A percentile compares a stretch with the other conserved stretches of the same genome.
Evolutionary conservation across 1,140 invertebrate genomes (phyloP).

Genomic region (Drosophila arawakana): DNA sequence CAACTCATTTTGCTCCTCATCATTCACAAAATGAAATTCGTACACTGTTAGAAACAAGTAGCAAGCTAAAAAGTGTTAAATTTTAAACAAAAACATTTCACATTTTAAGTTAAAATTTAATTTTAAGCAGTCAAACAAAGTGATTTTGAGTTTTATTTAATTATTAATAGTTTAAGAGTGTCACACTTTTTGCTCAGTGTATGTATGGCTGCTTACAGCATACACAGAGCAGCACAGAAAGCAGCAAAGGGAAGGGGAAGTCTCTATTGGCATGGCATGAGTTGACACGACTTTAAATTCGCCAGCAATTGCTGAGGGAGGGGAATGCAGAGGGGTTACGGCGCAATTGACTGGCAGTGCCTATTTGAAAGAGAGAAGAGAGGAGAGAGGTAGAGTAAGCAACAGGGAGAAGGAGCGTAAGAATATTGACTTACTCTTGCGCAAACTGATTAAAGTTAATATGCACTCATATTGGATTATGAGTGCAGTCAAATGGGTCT

Average conservation of each 20-base stretch:
- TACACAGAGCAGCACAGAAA: neutral
- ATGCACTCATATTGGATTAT: conserved; percentile 66
- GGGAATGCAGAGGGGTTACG: neutral
- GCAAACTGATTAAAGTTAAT: conserved; percentile 80
- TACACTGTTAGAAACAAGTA: no score
- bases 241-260: neutral
- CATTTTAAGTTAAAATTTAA: no score
- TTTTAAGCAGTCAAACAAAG: no score
- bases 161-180: no score
- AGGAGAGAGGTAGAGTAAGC: neutral
- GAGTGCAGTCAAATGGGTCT: conserved; percentile 57
- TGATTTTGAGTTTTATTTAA: no score
- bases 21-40: no score
- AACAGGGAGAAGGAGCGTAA: neutral
- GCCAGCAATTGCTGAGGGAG: conserved; percentile 2
- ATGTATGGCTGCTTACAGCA: neutral
- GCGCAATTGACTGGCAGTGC: neutral
- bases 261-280: conserved; percentile 62
- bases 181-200: no score
- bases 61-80: no score
- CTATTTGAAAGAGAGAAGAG: conserved; percentile 53
- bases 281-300: conserved; percentile 62
- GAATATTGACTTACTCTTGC: conserved; percentile 29
- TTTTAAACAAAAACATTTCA: no score
- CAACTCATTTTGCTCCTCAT: no score